Evolutionary conservation across 2,797 vertebrate species (phyloP), one percentile per base, ranked within the genome.

Genomic region (Bovichtus diacanthus): DNA sequence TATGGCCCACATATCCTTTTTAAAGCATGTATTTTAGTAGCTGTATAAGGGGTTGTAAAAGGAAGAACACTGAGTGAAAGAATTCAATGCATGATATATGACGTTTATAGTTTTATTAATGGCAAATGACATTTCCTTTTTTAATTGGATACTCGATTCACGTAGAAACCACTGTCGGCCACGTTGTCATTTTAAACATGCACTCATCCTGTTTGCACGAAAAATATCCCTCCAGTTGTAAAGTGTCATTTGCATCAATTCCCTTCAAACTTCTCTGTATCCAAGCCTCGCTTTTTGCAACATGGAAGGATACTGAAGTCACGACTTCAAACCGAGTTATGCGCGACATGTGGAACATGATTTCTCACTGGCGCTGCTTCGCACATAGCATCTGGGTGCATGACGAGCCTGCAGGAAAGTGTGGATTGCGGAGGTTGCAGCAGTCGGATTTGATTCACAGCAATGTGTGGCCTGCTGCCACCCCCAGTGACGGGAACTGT

Each of bases 361-460:
- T 82, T 87, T 82, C 76, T 81, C 87, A 78, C 80, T 51, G 50
- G 58, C 66, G 50, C 81, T 59, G 70, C 65, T 87, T 91, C 65
- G 31, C 89, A 85, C 86, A 39, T 76, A 81, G 89, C 87, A 90
- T 91, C 90, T 88, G 92, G 86, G 81, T 80, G 74, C 89, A 88
- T 86, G 81, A 86, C 71, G 83, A 91, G 78, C 74, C 86, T 56
- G 85, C 84, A 84, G 86, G 80, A 86, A 79, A 77, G 88, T 84
- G 88, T 84, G 85, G 90, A 87, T 81, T 87, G 84, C 64, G 88
- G 89, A 89, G 90, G 90, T 80, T 87, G 87, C 78, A 54, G 88
- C 89, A 85, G 86, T 88, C 62, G 63, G 90, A 87, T n/a, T 84
- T 92, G 90, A 93, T 90, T 92, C 90, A 92, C 84, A 74, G 87